phyloP scores from a whole-genome alignment of 2,888 invertebrate genomes.

The Phasia obesa region DNA sequence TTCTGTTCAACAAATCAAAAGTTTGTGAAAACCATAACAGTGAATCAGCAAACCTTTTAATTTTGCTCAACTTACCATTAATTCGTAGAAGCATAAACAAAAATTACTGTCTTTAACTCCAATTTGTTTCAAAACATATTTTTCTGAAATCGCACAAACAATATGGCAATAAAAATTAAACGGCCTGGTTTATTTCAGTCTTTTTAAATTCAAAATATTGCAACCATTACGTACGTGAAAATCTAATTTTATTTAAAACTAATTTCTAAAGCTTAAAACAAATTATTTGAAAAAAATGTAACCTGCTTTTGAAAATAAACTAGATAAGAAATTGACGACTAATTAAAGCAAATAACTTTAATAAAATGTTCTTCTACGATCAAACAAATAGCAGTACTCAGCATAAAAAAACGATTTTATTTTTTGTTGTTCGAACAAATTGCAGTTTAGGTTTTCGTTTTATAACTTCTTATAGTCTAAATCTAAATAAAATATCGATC shows the following conservation, averaged over 20 bases:
- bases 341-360: conserved; percentile 43
- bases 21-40: too few species aligned
- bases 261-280: conserved; percentile 39
- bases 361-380: conserved; percentile 21
- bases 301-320: conserved; percentile 64
- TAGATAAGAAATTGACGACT: conserved; percentile 67
- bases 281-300: conserved; percentile 43
- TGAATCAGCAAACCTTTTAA: too few species aligned
- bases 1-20: too few species aligned
- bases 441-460: too few species aligned
- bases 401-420: neutral
- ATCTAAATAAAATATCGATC: too few species aligned
- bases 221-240: neutral
- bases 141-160: too few species aligned
- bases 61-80: too few species aligned
- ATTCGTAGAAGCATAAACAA: too few species aligned
- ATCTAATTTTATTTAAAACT: conserved; percentile 26
- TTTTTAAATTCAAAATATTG: conserved; percentile 10
- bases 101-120: too few species aligned
- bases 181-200: neutral
- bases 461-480: too few species aligned
- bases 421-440: too few species aligned
- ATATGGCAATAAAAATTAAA: neutral
- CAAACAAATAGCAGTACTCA: conserved; percentile 3
- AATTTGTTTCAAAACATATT: too few species aligned